Percentiles rank a stretch among this genome's conserved stretches.
These are phyloP conservation scores for Pyxicephalus adspersus DNA, from an alignment of 2,113 vertebrate species.

Conservation along the genomic window DNA sequence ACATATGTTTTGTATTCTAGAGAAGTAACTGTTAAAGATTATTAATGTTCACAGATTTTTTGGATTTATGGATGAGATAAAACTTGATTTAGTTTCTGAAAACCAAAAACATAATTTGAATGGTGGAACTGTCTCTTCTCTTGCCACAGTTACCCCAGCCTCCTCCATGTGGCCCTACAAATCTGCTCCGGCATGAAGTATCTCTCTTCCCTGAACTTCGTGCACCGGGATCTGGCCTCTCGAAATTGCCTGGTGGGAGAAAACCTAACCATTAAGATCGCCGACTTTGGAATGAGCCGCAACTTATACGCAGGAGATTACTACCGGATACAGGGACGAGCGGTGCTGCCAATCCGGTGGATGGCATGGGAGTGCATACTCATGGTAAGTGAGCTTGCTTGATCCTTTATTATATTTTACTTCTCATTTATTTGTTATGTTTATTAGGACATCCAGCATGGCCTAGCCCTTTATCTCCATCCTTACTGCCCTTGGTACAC, in stretches of 20 bases:
- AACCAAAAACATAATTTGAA: background rate
- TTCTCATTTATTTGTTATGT: no score
- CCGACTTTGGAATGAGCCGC: constrained; percentile 93
- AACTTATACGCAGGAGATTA: constrained; percentile 89
- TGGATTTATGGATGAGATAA: no score
- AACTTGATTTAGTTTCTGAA: background rate
- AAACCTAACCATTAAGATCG: constrained; percentile 89
- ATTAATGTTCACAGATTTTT: no score
- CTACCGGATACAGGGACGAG: constrained; percentile 89
- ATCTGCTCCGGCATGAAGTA: constrained; percentile 92
- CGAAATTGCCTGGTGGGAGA: constrained; percentile 91
- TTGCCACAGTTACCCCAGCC: constrained; percentile 78
- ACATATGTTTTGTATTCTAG: no score
- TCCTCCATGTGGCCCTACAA: constrained; percentile 88
- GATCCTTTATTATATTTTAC: background rate
- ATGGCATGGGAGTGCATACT: constrained; percentile 97
- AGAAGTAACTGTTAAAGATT: no score
- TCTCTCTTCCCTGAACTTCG: constrained; percentile 88
- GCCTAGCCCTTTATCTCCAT: no score
- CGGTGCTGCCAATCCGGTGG: constrained; percentile 93
- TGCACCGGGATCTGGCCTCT: constrained; percentile 88
- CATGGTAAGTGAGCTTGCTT: constrained; percentile 74
- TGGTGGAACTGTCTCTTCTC: background rate
- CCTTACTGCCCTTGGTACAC: no score
- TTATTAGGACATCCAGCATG: no score